Evolutionary conservation across 92 coral and sea anemone genomes (phyloP).

Genomic region (Heteractis magnifica): DNA sequence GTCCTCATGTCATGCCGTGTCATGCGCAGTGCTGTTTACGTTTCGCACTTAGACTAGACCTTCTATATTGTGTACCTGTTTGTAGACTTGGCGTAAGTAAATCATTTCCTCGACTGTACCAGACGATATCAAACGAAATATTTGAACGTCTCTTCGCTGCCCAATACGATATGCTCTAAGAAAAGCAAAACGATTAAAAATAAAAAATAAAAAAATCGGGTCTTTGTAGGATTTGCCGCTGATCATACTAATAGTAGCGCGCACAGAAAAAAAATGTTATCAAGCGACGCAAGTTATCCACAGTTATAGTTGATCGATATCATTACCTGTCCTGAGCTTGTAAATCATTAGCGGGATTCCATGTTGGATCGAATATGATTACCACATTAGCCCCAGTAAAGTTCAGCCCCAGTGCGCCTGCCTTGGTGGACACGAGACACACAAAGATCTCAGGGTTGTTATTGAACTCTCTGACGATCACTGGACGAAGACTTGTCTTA

Average conservation of each 20-base stretch:
- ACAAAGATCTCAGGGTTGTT: conserved; percentile 63
- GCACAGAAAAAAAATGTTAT: no score
- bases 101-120: conserved; percentile 98
- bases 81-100: conserved; percentile 92
- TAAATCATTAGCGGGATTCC: conserved; percentile 94
- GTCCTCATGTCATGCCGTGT: no score
- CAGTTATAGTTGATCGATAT: no score
- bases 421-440: conserved; percentile 85
- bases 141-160: conserved; percentile 85
- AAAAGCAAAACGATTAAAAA: not conserved
- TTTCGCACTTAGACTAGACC: not conserved
- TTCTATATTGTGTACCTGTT: conserved; percentile 57
- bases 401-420: conserved; percentile 95
- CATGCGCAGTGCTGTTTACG: no score
- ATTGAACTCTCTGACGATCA: conserved; percentile 88
- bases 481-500: conserved; percentile 69
- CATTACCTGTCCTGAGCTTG: conserved; percentile 94
- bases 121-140: conserved; percentile 85
- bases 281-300: no score
- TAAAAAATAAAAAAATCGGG: no score
- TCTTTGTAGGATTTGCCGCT: no score
- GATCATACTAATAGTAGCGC: no score
- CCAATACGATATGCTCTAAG: conserved; percentile 96
- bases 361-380: conserved; percentile 93
- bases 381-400: conserved; percentile 95